Evolutionary conservation across 2,888 invertebrate species (phyloP).

Genomic region (Ischnus inquisitorius): DNA sequence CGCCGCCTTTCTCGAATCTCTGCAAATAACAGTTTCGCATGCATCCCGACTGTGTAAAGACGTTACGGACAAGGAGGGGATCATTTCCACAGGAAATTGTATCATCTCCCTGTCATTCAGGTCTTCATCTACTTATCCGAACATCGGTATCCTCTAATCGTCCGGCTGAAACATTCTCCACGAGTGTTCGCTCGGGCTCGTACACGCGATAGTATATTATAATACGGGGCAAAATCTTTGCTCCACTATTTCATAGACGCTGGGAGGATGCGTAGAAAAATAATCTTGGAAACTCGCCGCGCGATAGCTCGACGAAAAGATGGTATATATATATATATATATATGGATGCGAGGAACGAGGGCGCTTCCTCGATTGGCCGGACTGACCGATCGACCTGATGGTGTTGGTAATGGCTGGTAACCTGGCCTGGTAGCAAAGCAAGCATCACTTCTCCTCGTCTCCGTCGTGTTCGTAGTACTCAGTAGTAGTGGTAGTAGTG

Average conservation of each 20-base stretch:
- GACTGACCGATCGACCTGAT: conserved; percentile 50
- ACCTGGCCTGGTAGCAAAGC: conserved; percentile 21
- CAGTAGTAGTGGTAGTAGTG: conserved; percentile 64
- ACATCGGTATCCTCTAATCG: conserved; percentile 23
- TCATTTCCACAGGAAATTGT: conserved; percentile 57
- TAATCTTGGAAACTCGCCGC: conserved; percentile 16
- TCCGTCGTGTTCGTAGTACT: not conserved
- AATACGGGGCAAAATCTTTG: conserved; percentile 17
- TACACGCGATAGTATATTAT: conserved; percentile 34
- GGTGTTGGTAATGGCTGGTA: conserved; percentile 74
- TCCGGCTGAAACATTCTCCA: conserved; percentile 20
- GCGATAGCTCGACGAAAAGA: conserved; percentile 28
- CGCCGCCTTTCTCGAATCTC: not conserved
- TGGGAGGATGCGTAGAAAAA: not conserved
- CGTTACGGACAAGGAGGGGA: conserved; percentile 26
- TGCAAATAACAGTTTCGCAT: not conserved
- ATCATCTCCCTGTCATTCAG: conserved; percentile 54
- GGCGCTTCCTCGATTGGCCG: conserved; percentile 46
- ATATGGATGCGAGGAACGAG: conserved; percentile 9
- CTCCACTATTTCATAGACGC: not conserved
- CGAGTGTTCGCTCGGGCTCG: conserved; percentile 11
- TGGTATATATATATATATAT: not conserved
- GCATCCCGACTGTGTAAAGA: not conserved
- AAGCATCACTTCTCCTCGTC: conserved; percentile 19
- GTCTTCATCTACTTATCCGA: conserved; percentile 37